These are phyloP conservation scores for Drosophila merina DNA, from an alignment of 2,888 invertebrate species.

Conservation along the genomic window DNA sequence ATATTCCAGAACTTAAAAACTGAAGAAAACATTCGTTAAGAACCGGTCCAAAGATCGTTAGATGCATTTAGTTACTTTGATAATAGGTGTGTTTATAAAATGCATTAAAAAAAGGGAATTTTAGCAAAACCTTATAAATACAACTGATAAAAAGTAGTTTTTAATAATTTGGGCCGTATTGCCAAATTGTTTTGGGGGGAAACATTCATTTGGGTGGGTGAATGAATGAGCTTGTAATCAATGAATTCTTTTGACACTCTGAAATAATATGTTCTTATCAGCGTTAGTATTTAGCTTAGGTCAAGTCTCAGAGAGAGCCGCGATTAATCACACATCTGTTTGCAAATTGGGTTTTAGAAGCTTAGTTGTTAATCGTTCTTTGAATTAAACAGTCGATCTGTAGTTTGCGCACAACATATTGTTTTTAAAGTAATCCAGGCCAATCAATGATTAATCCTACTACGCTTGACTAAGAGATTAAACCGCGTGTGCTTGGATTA, in stretches of 20 bases:
- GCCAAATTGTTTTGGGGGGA: too few relatives aligned
- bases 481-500: conserved; percentile 10
- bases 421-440: conserved; percentile 35
- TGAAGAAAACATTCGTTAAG: too few relatives aligned
- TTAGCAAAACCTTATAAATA: background rate
- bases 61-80: too few relatives aligned
- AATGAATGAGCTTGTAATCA: conserved; percentile 25
- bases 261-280: conserved; percentile 29
- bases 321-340: conserved; percentile 18
- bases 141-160: background rate
- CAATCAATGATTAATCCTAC: conserved; percentile 47
- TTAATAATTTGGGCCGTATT: background rate
- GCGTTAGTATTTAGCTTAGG: conserved; percentile 49
- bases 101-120: too few relatives aligned
- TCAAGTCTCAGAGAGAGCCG: conserved; percentile 46
- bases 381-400: conserved; percentile 44
- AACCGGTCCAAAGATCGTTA: too few relatives aligned
- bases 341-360: conserved; percentile 12
- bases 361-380: conserved; percentile 54
- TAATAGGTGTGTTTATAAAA: too few relatives aligned
- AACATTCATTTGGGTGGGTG: background rate
- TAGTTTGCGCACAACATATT: conserved; percentile 3
- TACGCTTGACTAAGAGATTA: conserved; percentile 2
- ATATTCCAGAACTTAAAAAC: too few relatives aligned
- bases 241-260: conserved; percentile 19